Base-by-base conservation (phyloP, 1,140 invertebrate species). In the Drosophila pectinifera region DNA sequence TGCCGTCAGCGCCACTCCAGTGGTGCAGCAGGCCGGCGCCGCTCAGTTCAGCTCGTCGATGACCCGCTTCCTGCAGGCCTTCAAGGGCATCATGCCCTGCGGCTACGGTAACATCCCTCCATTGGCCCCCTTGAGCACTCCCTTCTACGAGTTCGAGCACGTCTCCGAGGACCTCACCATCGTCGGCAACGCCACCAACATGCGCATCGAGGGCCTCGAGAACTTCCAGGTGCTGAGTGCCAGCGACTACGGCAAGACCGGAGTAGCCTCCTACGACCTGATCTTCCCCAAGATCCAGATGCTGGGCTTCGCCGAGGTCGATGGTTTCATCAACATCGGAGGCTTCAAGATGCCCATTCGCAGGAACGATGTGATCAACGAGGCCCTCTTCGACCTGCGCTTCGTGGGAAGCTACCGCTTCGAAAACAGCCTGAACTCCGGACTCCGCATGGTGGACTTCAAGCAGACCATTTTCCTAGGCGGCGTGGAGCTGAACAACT, bases 371-470 rank as follows among this genome's bases (percentile, higher is more conserved):
- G 28, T 91, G 39, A 49, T 91, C 14, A 90, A 91, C 43, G 76
- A 86, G 7, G 62, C 70, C n/a, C 8, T 90, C 1, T 26, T 62
- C 10, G 86, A 91, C 20, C 43, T 90, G 46, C 88, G 86, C 13
- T 67, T 74, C 7, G 79, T 91, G 14, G 82, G 79, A 3, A 70
- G 65, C 41, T 90, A 80, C 20, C 58, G 55, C 20, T 57, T 90
- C 6, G 65, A 45, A 24, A 65, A 61, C 5, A 85, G 75, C 8
- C 16, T 53, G 1, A 55, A 69, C 13, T 68, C 38, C 14, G 79
- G 81, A 5, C 38, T 90, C 31, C 63, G 70, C 14, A 45, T 90
- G 3, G 46, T 57, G 11, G 49, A 90, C 39, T 55, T 75, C 14
- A 48, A 80, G 46, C 49, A 78, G 41, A 49, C 78, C 6, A 64